phyloP scores from a whole-genome alignment of 2,113 vertebrate genomes.

The Odobenus rosmarus region DNA sequence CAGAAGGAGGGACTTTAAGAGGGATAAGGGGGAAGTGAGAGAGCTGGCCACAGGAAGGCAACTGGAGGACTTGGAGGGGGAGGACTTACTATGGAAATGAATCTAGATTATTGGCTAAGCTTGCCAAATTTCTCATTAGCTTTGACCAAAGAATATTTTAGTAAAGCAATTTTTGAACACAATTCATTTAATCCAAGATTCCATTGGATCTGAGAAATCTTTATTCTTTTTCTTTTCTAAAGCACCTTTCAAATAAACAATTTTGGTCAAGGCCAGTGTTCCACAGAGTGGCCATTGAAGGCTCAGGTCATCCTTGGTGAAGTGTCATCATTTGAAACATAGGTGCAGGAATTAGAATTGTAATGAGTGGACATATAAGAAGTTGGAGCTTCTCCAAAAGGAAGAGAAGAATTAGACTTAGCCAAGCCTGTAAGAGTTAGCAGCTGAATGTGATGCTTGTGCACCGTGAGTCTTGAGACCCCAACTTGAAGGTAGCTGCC shows the following conservation, averaged over 20 bases:
- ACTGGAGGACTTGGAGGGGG: neutral
- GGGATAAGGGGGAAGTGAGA: neutral
- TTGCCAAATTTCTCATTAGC: neutral
- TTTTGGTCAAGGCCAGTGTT: neutral
- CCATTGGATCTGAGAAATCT: neutral
- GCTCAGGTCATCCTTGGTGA: neutral
- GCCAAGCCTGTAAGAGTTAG: neutral
- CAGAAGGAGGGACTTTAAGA: neutral
- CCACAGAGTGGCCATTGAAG: neutral
- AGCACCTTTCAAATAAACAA: neutral
- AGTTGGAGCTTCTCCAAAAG: neutral
- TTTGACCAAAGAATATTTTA: constrained; percentile 11
- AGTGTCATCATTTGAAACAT: neutral
- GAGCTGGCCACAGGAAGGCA: neutral
- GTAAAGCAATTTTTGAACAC: neutral
- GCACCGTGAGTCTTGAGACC: neutral
- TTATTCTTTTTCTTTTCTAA: constrained; percentile 12
- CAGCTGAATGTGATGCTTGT: neutral
- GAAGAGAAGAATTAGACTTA: neutral
- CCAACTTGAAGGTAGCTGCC: neutral
- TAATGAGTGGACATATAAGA: neutral
- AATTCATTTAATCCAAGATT: too few species aligned
- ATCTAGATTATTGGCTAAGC: neutral
- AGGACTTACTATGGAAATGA: neutral
- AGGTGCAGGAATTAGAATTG: neutral